Evolutionary conservation across 2,113 vertebrate species (phyloP), one percentile per base, ranked within the genome.

Genomic region (Mungos mungo): DNA sequence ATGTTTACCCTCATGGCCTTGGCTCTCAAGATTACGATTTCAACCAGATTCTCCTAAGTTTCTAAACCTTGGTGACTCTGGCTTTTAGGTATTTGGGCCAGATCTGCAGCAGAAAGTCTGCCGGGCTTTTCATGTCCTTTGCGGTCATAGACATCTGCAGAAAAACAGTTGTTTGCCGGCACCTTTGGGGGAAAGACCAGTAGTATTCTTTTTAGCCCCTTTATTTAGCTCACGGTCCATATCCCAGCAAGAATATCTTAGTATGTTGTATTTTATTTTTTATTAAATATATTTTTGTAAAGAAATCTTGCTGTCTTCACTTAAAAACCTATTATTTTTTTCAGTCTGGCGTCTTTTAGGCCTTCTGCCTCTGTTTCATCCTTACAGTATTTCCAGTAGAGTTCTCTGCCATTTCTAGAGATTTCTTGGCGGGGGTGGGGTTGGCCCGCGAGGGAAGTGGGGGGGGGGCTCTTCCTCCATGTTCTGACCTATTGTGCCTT

Each of bases 81-180:
- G 7, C 14, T 35, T 80, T 93, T 79, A 66, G 25, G 1, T 92
- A 82, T 92, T 93, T n/a, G 83, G 69, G 76, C 29, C 1, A 0
- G 72, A 82, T 98, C 97, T 98, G 31, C 8, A 47, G 19, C 71
- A 83, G 52, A 93, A 35, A 23, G 35, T 94, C 82, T 65, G 29
- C 74, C 38, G 84, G 47, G 69, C 25, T 66, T 84, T 96, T 19
- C 38, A 11, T 50, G 25, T 92, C 65, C 54, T 97, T 96, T 90
- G 91, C 50, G 52, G 94, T 97, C 79, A 29, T 89, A 60, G 57
- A 83, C 68, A 69, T 71, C 93, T 0, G 91, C 65, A 92, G 83
- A n/a, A 33, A 95, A 97, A 54, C 35, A 57, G 3, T 80, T 57
- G 8, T n/a, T 82, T 69, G 25, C 35, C 68, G 47, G 68, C 5